Conservation (phyloP, 2,888 invertebrate genomes). For the Melanotus villosus region DNA sequence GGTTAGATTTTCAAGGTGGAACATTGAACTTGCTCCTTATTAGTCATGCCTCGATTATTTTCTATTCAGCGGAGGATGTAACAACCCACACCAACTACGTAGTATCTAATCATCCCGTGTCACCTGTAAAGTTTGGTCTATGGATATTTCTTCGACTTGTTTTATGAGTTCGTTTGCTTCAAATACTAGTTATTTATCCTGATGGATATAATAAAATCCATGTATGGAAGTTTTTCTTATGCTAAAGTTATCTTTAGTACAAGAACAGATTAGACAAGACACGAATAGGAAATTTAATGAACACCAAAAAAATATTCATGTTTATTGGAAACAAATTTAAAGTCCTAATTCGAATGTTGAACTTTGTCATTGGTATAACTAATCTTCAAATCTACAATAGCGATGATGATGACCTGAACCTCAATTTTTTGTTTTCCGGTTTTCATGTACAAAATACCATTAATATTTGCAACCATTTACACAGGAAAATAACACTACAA, state of each 20-base stretch:
- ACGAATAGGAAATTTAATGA: too few relatives aligned
- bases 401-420: too few relatives aligned
- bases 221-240: not conserved
- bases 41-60: conserved; percentile 52
- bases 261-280: too few relatives aligned
- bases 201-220: not conserved
- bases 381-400: too few relatives aligned
- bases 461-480: too few relatives aligned
- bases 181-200: conserved; percentile 1
- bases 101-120: conserved; percentile 33
- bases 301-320: too few relatives aligned
- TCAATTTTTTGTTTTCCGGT: too few relatives aligned
- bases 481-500: too few relatives aligned
- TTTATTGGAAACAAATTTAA: too few relatives aligned
- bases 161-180: conserved; percentile 16
- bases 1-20: conserved; percentile 51
- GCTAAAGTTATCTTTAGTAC: not conserved
- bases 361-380: too few relatives aligned
- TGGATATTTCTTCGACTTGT: not conserved
- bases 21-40: conserved; percentile 55
- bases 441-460: too few relatives aligned
- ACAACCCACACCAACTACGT: conserved; percentile 41
- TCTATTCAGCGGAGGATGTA: conserved; percentile 53
- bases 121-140: conserved; percentile 25
- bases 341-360: too few relatives aligned